These are phyloP conservation scores for Bolborhynchus lineola DNA, from an alignment of 2,113 vertebrate genomes.

Conservation along the genomic window DNA sequence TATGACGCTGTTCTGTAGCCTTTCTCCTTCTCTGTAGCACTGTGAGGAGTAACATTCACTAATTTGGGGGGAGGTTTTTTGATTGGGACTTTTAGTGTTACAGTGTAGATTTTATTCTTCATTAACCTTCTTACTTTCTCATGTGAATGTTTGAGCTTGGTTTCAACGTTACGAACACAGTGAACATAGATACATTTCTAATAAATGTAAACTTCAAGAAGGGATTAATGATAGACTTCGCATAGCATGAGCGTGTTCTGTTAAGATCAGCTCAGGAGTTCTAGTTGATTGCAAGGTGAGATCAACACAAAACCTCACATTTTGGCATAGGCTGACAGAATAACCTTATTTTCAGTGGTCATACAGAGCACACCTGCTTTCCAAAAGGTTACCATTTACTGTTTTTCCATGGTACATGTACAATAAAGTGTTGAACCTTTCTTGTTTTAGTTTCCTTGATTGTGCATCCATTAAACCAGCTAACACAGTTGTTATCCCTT, in stretches of 20 bases:
- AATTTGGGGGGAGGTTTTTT: neutral
- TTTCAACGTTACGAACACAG: neutral
- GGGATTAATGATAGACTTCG: neutral
- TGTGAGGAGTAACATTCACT: neutral
- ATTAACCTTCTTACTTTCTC: neutral
- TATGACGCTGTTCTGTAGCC: neutral
- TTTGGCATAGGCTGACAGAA: neutral
- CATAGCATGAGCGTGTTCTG: neutral
- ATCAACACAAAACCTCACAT: neutral
- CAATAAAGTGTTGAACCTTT: neutral
- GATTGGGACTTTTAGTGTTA: neutral
- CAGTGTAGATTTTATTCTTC: neutral
- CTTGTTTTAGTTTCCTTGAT: neutral
- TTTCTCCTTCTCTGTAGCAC: neutral
- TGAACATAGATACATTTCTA: neutral
- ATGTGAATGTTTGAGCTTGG: fast-evolving
- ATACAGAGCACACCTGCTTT: neutral
- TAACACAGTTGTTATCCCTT: neutral
- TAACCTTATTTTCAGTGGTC: neutral
- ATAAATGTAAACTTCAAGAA: neutral
- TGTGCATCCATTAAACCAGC: neutral
- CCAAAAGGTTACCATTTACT: neutral
- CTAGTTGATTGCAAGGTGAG: neutral
- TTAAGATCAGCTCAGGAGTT: neutral
- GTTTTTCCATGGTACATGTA: neutral